phyloP scores from a whole-genome alignment of 2,888 invertebrate genomes.

The Stenolophus ochropezus region DNA sequence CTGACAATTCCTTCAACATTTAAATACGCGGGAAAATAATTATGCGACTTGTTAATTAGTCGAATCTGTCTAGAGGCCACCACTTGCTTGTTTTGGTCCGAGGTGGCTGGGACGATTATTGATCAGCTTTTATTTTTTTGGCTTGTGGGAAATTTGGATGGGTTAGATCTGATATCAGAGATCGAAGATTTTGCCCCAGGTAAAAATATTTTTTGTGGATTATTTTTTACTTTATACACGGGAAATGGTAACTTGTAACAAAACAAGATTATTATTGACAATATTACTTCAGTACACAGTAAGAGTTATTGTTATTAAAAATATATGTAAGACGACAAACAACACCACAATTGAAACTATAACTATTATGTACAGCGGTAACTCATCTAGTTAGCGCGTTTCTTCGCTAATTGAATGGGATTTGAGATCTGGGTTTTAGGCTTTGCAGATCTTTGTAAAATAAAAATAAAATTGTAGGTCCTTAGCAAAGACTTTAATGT shows the following conservation, averaged over 20 bases:
- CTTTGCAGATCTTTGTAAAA: no score
- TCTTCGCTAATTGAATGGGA: no score
- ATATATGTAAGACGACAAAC: no score
- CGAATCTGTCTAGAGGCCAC: background rate
- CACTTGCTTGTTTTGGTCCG: background rate
- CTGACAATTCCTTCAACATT: constrained; percentile 37
- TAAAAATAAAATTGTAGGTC: no score
- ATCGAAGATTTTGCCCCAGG: constrained; percentile 11
- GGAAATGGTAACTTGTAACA: background rate
- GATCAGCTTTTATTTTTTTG: constrained; percentile 9
- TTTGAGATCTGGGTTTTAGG: no score
- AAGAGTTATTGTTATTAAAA: no score
- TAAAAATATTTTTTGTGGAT: constrained; percentile 8
- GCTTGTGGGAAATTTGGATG: constrained; percentile 14
- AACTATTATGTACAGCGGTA: no score
- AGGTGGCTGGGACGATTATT: background rate
- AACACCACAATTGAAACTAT: no score
- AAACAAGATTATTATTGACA: no score
- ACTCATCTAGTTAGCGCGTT: no score
- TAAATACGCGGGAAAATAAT: constrained; percentile 3
- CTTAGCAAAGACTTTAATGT: no score
- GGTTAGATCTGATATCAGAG: constrained; percentile 27
- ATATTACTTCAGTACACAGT: no score
- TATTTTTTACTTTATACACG: background rate
- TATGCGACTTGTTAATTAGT: constrained; percentile 36